These are phyloP conservation scores for Argya squamiceps DNA, from an alignment of 2,797 vertebrate genomes.

Conservation along the genomic window DNA sequence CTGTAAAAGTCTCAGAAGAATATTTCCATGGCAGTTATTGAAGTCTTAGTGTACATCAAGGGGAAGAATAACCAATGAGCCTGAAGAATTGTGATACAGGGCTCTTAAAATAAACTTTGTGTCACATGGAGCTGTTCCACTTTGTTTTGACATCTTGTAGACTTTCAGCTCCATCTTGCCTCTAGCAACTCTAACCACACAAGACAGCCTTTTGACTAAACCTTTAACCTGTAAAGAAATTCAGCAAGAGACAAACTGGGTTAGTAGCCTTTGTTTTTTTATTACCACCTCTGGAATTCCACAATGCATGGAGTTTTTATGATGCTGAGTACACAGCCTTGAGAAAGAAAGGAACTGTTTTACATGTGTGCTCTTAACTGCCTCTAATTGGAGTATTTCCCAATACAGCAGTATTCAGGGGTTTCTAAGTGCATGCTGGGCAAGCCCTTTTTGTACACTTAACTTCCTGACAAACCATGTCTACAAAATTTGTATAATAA, in stretches of 20 bases:
- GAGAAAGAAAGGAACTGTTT: background rate
- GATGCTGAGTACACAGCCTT: background rate
- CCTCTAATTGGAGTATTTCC: background rate
- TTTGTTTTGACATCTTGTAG: background rate
- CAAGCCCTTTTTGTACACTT: background rate
- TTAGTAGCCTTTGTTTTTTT: background rate
- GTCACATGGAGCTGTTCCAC: background rate
- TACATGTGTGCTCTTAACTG: background rate
- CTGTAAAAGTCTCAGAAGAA: background rate
- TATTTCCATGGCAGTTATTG: background rate
- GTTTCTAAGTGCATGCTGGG: background rate
- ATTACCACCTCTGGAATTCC: background rate
- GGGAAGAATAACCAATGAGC: background rate
- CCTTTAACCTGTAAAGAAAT: background rate
- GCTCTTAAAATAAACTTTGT: background rate
- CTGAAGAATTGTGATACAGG: background rate
- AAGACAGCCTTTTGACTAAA: background rate
- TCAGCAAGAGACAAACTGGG: background rate
- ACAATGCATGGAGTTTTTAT: background rate
- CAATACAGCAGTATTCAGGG: rapidly evolving
- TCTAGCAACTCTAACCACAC: background rate
- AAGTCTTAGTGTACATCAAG: background rate
- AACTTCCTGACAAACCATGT: background rate
- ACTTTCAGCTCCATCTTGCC: background rate
- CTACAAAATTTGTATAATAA: background rate